Evolutionary conservation across 30 jellyfish, hydroid and myxozoan genomes (phyloP), one percentile per base, ranked within the genome.

Genomic region (Aurelia coerulea): DNA sequence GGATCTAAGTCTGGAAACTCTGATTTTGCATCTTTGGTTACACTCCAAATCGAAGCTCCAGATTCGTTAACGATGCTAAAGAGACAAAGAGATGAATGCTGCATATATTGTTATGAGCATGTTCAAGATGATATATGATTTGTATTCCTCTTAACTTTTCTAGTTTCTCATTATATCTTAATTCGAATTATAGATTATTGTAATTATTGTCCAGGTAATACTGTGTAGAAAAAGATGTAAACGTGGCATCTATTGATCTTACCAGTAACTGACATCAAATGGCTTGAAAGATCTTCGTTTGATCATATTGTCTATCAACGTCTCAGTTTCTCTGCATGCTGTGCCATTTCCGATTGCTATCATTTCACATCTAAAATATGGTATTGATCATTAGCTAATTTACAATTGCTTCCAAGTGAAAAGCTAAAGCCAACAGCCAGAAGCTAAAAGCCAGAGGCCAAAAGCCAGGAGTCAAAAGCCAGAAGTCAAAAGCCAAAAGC

Each of bases 311-410:
- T 95, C 79, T 39, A 92, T 63, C 42, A 89, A 81, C 2, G 68
- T 63, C 49, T 92, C 98, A 10, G 95, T 92, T 68, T 92, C 97
- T 60, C 97, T 72, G 67, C 98, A 88, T 5, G 98, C 98, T 1
- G 98, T 92, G 11, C 97, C 98, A 74, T 92, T 92, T 46, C 98
- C 98, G 41, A 92, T 81, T 6, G 97, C 98, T 10, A 92, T 80
- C 3, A 80, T 35, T 8, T 58, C 81, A 73, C 94, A 81, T 56
- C 98, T 92, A 16, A n/a, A 76, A 64, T 18, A 46, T 46, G 56
- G 56, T 9, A 46, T 46, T 4, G 15, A 46, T 46, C 13, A 46
- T 46, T 46, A 9, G 56, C 8, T 46, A 7, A 46, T 6, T 14
- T 46, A 9, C 56, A 0, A 37, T 5, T 5, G 49, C 49, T 37